Percentiles rank a stretch among this genome's conserved stretches.
Conservation (phyloP, 2,888 invertebrate genomes). For the Cephus sareptanus region DNA sequence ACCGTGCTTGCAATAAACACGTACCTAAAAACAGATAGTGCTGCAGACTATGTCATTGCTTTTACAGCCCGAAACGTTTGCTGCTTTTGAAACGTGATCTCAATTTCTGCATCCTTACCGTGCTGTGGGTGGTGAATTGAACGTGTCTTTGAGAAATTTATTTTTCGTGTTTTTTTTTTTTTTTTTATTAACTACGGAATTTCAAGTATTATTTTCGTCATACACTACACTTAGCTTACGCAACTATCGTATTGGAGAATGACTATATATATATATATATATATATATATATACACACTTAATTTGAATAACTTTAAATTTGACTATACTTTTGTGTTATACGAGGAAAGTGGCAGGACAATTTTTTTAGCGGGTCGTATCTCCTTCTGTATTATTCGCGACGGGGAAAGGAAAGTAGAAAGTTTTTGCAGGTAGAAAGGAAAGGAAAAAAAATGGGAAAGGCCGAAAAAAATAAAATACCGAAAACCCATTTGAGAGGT, state of each 20-base stretch:
- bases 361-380: neutral
- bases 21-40: conserved; percentile 44
- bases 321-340: neutral
- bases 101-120: neutral
- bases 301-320: neutral
- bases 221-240: neutral
- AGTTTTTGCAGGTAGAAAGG: neutral
- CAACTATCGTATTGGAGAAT: conserved; percentile 13
- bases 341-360: neutral
- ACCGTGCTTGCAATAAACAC: conserved; percentile 42
- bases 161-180: neutral
- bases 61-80: neutral
- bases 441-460: neutral
- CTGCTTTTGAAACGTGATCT: neutral
- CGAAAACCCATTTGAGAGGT: conserved; percentile 6
- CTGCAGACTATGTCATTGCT: neutral
- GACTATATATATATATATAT: conserved; percentile 8
- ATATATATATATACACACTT: neutral
- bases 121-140: neutral
- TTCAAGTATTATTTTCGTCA: neutral
- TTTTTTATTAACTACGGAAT: neutral
- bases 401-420: conserved; percentile 2
- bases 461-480: neutral
- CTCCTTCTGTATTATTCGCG: neutral
- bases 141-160: neutral